phyloP scores from a whole-genome alignment of 2,888 invertebrate genomes.

The Dynastes grantii region DNA sequence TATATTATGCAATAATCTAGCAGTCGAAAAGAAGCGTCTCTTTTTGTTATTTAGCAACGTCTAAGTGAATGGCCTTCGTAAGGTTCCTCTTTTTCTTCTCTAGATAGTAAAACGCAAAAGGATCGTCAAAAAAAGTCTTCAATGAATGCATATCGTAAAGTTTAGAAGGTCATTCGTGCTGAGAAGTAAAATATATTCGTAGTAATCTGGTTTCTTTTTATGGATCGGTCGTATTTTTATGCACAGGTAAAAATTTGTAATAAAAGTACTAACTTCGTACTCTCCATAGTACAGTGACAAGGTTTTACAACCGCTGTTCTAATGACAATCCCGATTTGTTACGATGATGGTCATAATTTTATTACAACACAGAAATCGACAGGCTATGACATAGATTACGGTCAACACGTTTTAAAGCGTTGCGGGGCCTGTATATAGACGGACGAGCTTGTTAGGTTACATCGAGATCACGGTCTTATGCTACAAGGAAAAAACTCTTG shows the following conservation, averaged over 20 bases:
- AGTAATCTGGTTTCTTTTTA: constrained; percentile 40
- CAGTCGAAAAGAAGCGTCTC: constrained; percentile 22
- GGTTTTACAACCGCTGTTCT: constrained; percentile 39
- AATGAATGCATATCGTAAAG: constrained; percentile 64
- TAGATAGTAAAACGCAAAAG: constrained; percentile 18
- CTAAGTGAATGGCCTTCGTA: constrained; percentile 37
- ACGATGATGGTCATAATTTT: constrained; percentile 34
- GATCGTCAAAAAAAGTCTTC: constrained; percentile 52
- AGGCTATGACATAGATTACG: constrained; percentile 36
- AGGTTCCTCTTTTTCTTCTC: constrained; percentile 36
- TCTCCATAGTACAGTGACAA: constrained; percentile 11
- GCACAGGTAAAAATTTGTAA: constrained; percentile 36
- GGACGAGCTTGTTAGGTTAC: constrained; percentile 40
- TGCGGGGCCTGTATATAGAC: constrained; percentile 8
- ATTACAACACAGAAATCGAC: constrained; percentile 45
- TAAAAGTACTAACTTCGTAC: constrained; percentile 4
- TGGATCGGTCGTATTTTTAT: background rate
- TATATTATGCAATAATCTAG: constrained; percentile 43
- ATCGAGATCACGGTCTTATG: constrained; percentile 41
- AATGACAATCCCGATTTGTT: constrained; percentile 32
- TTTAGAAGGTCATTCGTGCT: constrained; percentile 61
- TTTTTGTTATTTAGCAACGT: background rate
- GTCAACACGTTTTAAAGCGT: constrained; percentile 29
- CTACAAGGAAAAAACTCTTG: constrained; percentile 39
- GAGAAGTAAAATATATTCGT: constrained; percentile 34